A percentile compares a stretch with the other conserved stretches of the same genome.
Conservation (phyloP, 2,113 vertebrate genomes). For the Catharus bicknelli region DNA sequence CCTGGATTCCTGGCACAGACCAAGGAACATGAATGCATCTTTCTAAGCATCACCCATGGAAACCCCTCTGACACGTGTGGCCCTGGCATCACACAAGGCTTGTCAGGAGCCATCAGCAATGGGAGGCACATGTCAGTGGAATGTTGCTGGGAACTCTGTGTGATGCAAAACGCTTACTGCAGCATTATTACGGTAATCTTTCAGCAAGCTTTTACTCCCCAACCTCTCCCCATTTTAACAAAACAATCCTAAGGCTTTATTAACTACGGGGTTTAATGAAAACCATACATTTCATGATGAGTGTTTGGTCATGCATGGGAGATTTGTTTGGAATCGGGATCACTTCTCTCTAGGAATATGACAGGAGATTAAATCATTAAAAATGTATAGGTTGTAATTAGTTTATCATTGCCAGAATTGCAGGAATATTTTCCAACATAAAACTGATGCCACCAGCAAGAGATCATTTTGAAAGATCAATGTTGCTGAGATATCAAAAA, state of each 20-base stretch:
- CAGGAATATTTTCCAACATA: slow-evolving; percentile 60
- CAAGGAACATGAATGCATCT: not conserved
- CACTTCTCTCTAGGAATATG: slow-evolving; percentile 67
- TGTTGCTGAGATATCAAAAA: slow-evolving; percentile 48
- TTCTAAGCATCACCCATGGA: not conserved
- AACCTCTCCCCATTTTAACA: slow-evolving; percentile 37
- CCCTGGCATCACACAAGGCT: not conserved
- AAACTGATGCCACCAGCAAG: slow-evolving; percentile 61
- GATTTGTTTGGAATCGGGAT: slow-evolving; percentile 72
- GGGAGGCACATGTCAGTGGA: slow-evolving; percentile 11
- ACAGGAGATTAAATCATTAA: slow-evolving; percentile 78
- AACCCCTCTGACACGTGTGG: not conserved
- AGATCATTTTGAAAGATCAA: slow-evolving; percentile 67
- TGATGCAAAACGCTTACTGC: slow-evolving; percentile 27
- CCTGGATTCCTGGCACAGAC: not conserved
- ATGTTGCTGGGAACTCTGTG: not conserved
- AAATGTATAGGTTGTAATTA: slow-evolving; percentile 76
- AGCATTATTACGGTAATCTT: slow-evolving; percentile 53
- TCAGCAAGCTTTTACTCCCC: slow-evolving; percentile 29
- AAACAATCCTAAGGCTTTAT: slow-evolving; percentile 59
- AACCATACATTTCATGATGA: slow-evolving; percentile 67
- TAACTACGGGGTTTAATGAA: slow-evolving; percentile 70
- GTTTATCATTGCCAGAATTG: slow-evolving; percentile 68
- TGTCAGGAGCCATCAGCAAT: not conserved
- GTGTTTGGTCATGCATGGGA: slow-evolving; percentile 65